Evolutionary conservation across 2,888 invertebrate species (phyloP), one percentile per base, ranked within the genome.

Genomic region (Cephus pulcher): DNA sequence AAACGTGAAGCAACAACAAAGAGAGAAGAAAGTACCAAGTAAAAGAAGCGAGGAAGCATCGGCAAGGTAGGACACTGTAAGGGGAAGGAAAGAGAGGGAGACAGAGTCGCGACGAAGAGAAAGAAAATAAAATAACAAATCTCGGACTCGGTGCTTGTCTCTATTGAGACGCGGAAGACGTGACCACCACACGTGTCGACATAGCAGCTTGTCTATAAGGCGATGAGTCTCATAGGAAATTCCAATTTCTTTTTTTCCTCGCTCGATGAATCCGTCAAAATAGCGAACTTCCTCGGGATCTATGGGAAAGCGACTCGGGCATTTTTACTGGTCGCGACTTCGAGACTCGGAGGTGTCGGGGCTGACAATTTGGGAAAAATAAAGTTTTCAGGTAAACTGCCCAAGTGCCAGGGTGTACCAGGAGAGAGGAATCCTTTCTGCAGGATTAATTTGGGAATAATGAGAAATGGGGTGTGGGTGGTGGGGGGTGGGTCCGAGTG

Each of bases 401-500:
- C 4, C 4, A 37, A 12, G 12, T 1, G 15, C 6, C 9, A 23
- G 9, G 23, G 0, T 23, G 1, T 0, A 23, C 0, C 35, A 56
- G 56, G 23, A 56, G 56, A 23, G 56, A 23, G 9, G 23, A 23
- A 1, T 23, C 23, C 56, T 23, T 23, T 23, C 9, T 56, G 56
- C 56, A 56, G 56, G 56, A 15, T 56, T 56, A 56, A 15, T 56
- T 56, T 56, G 9, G 56, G 23, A 56, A 23, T 56, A 35, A 12
- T 6, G 15, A 23, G 56, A 56, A 34, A 11, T 32, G 11, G 15
- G 30, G 30, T 3, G 12, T 2, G 34, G 69, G 69, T 1, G 32
- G 1, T 33, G 15, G 12, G 12, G 37, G 37, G 40, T 34, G 34
- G 37, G 32, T 34, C 76, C 74, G 78, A 79, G 80, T 78, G 81